Conservation (phyloP, 2,888 invertebrate genomes). For the Seladonia tumulorum region DNA sequence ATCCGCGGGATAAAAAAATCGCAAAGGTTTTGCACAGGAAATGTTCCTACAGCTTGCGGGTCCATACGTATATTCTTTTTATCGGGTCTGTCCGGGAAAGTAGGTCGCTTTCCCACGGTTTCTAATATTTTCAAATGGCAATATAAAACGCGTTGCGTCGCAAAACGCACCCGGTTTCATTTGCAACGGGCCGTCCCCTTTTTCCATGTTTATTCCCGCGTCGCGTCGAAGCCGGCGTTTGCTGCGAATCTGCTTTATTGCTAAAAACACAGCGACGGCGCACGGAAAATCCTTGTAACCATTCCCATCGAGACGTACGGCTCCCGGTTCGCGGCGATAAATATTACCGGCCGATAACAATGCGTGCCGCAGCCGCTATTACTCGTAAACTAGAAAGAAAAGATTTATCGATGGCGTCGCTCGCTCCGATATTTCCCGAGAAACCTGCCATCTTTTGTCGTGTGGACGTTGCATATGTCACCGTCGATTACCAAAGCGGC, state of each 20-base stretch:
- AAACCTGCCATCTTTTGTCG: conserved; percentile 55
- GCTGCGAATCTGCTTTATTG: conserved; percentile 45
- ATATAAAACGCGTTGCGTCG: conserved; percentile 24
- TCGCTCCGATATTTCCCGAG: conserved; percentile 41
- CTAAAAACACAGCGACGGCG: conserved; percentile 37
- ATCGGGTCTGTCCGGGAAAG: not conserved
- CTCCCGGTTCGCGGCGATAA: conserved; percentile 52
- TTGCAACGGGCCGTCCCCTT: not conserved
- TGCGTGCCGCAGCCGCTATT: conserved; percentile 52
- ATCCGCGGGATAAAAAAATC: not conserved
- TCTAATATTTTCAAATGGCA: conserved; percentile 15
- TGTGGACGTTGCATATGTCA: conserved; percentile 30
- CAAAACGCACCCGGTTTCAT: conserved; percentile 26
- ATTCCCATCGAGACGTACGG: conserved; percentile 54
- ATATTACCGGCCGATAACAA: conserved; percentile 64
- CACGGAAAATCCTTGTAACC: conserved; percentile 66
- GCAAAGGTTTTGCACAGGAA: not conserved
- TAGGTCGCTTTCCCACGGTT: not conserved
- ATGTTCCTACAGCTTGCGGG: not conserved
- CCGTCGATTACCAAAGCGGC: conserved; percentile 25
- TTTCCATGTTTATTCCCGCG: conserved; percentile 4
- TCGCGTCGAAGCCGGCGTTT: conserved; percentile 17
- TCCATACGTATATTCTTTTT: not conserved
- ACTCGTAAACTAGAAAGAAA: conserved; percentile 58
- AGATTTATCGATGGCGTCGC: conserved; percentile 66